These are phyloP conservation scores for Bufotes viridis DNA, from an alignment of 2,797 vertebrate genomes.

Conservation along the genomic window DNA sequence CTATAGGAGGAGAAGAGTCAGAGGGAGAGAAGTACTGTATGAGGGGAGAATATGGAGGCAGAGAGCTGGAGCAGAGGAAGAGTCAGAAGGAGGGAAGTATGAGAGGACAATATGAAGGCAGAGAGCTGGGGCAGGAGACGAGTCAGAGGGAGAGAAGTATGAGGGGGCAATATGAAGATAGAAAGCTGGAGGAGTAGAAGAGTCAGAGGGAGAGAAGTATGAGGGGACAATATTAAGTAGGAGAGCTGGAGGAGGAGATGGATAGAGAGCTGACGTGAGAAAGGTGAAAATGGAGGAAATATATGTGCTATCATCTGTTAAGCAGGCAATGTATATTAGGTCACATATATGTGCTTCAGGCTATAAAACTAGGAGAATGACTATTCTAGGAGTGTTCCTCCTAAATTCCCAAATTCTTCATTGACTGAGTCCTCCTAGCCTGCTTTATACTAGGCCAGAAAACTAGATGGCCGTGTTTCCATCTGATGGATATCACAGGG, in stretches of 20 bases:
- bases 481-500: background rate
- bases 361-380: no score
- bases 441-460: background rate
- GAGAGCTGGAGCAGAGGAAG: no score
- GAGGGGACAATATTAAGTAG: background rate
- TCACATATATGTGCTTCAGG: background rate
- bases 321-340: no score
- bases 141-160: conserved; percentile 64
- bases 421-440: no score
- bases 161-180: background rate
- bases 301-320: background rate
- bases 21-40: no score
- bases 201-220: conserved; percentile 64
- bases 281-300: background rate
- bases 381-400: background rate
- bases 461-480: background rate
- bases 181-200: conserved; percentile 46
- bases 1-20: no score
- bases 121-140: conserved; percentile 47
- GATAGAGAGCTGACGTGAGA: no score
- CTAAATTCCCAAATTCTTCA: background rate
- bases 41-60: no score
- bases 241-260: background rate
- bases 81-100: conserved; percentile 32
- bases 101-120: background rate